Evolutionary conservation across 2,888 invertebrate species (phyloP).

Genomic region (Epinotia bilunana): DNA sequence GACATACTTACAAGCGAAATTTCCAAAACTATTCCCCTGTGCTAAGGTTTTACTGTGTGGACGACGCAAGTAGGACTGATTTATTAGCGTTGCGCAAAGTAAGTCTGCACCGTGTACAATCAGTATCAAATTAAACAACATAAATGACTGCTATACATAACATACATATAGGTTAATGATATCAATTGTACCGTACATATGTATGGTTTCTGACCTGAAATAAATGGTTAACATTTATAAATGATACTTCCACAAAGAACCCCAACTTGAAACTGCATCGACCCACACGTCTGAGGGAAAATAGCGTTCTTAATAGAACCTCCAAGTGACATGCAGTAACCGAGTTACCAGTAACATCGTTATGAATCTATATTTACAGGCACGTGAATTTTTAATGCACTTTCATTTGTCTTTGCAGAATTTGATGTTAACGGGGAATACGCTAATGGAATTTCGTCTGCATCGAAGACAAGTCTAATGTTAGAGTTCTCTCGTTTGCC

Average conservation of each 20-base stretch:
- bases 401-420: slow-evolving; percentile 19
- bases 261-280: slow-evolving; percentile 27
- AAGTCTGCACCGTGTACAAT: no score
- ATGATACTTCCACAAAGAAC: background rate
- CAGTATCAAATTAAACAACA: no score
- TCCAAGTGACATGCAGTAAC: slow-evolving; percentile 43
- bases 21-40: no score
- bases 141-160: background rate
- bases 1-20: no score
- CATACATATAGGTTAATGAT: no score
- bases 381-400: slow-evolving; percentile 30
- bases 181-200: no score
- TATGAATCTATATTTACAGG: slow-evolving; percentile 17
- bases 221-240: no score
- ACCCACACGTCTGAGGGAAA: slow-evolving; percentile 33
- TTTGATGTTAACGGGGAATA: slow-evolving; percentile 1
- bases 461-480: background rate
- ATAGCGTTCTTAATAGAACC: slow-evolving; percentile 42
- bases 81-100: no score
- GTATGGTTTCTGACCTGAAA: no score
- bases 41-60: no score
- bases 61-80: no score
- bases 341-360: background rate
- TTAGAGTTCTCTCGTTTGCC: background rate
- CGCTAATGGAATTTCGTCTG: slow-evolving; percentile 6